Percentiles rank a stretch among this genome's conserved stretches.
These are phyloP conservation scores for Spodoptera litura DNA, from an alignment of 1,140 invertebrate genomes.

Conservation along the genomic window DNA sequence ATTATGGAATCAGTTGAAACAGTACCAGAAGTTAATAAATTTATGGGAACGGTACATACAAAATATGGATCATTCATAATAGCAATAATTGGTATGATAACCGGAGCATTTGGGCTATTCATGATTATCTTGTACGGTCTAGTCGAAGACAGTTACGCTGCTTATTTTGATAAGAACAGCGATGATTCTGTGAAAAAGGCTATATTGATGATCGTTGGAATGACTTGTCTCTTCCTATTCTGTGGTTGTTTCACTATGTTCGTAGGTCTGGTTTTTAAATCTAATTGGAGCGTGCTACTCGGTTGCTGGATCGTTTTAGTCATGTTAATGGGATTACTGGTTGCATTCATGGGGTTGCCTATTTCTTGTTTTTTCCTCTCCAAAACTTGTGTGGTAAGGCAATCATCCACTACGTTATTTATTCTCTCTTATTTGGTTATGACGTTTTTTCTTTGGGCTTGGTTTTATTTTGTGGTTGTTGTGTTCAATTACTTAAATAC, in stretches of 20 bases:
- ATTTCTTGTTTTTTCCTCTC: constrained; percentile 58
- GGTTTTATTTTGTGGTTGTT: constrained; percentile 66
- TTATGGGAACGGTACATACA: constrained; percentile 59
- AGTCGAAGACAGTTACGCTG: constrained; percentile 55
- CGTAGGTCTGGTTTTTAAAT: constrained; percentile 50
- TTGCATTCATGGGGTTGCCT: constrained; percentile 50
- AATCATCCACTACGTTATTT: constrained; percentile 49
- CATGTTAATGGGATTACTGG: constrained; percentile 56
- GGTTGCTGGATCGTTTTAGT: constrained; percentile 52
- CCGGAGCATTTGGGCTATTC: constrained; percentile 55
- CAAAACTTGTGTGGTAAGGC: constrained; percentile 56
- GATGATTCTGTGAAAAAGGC: constrained; percentile 60
- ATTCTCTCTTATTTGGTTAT: constrained; percentile 48
- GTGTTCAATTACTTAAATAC: constrained; percentile 49
- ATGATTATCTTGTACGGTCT: constrained; percentile 63
- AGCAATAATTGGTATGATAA: constrained; percentile 59
- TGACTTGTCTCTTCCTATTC: constrained; percentile 60
- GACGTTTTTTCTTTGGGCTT: constrained; percentile 59
- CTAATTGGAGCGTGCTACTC: constrained; percentile 29
- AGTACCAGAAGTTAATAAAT: constrained; percentile 58
- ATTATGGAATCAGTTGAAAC: constrained; percentile 60
- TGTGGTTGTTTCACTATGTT: constrained; percentile 56
- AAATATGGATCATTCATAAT: constrained; percentile 64
- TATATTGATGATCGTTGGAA: constrained; percentile 58
- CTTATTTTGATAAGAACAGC: constrained; percentile 35